Evolutionary conservation across 2,797 vertebrate genomes (phyloP), one percentile per base, ranked within the genome.

Genomic region (Arrhamphus sclerolepis): DNA sequence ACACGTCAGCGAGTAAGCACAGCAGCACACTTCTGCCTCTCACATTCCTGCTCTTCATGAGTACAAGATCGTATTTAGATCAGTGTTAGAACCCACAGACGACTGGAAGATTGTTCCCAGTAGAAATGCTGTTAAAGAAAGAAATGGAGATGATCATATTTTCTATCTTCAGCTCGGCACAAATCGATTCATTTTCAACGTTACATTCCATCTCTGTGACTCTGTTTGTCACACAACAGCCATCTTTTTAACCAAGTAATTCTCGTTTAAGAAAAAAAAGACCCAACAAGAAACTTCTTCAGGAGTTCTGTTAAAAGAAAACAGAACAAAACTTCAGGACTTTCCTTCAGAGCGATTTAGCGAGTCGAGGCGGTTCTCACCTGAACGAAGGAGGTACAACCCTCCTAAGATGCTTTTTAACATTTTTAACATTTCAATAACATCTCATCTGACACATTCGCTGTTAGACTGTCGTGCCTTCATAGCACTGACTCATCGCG

Each of bases 1-100:
- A 50, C 5, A 5, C 48, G 51, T 78, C 64, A 41, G 20, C 42
- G 44, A 79, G 31, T 34, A 29, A 34, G 31, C 31, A 34, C 31
- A 34, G 31, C 31, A 34, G 31, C 9, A 31, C 6, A 31, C 7
- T 9, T 31, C 29, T 31, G 29, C 29, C 29, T 5, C 29, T 31
- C 29, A 26, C 24, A 26, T 26, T 26, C 24, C 24, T 26, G 24
- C 6, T 26, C 24, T 6, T 26, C 24, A 26, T 26, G 24, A 26
- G 2, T 3, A 26, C 24, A 26, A 26, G 24, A 26, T 26, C n/a
- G n/a, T 26, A 26, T 26, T 26, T 26, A 2, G 24, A 26, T 26
- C 24, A 26, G 24, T 26, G 24, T 26, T 26, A 6, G 2, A 2
- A 26, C 24, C n/a, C 24, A 26, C 24, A 26, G 24, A 26, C 3